phyloP scores from a whole-genome alignment of 2,888 invertebrate species.

The Notodonta ziczac region DNA sequence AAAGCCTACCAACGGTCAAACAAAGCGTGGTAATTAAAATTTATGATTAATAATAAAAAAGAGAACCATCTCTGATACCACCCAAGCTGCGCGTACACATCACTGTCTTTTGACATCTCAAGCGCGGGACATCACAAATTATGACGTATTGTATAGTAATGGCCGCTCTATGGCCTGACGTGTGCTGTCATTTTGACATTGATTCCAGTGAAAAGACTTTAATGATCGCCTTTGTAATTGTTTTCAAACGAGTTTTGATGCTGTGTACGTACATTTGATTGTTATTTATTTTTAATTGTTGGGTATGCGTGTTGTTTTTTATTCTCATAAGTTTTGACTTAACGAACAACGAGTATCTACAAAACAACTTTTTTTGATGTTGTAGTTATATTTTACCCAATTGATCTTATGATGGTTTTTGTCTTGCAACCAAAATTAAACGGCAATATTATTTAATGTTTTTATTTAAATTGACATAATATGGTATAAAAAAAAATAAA shows the following conservation, averaged over 20 bases:
- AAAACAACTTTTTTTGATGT: background rate
- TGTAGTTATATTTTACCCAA: background rate
- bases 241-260: constrained; percentile 6
- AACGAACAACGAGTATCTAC: background rate
- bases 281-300: background rate
- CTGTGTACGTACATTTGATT: background rate
- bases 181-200: constrained; percentile 14
- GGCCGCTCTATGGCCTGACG: constrained; percentile 17
- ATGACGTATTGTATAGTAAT: constrained; percentile 36
- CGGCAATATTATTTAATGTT: no score
- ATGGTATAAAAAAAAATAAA: no score
- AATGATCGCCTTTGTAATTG: constrained; percentile 18
- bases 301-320: background rate
- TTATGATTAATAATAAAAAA: constrained; percentile 21
- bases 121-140: constrained; percentile 39
- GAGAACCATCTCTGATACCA: constrained; percentile 36
- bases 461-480: no score
- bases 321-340: constrained; percentile 2
- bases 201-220: constrained; percentile 20
- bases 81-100: constrained; percentile 39
- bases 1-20: constrained; percentile 5
- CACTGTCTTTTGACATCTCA: constrained; percentile 48
- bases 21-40: constrained; percentile 20
- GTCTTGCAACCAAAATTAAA: no score
- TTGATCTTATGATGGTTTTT: background rate